These are phyloP conservation scores for Amazona finschi DNA, from an alignment of 2,797 vertebrate genomes.

Conservation along the genomic window DNA sequence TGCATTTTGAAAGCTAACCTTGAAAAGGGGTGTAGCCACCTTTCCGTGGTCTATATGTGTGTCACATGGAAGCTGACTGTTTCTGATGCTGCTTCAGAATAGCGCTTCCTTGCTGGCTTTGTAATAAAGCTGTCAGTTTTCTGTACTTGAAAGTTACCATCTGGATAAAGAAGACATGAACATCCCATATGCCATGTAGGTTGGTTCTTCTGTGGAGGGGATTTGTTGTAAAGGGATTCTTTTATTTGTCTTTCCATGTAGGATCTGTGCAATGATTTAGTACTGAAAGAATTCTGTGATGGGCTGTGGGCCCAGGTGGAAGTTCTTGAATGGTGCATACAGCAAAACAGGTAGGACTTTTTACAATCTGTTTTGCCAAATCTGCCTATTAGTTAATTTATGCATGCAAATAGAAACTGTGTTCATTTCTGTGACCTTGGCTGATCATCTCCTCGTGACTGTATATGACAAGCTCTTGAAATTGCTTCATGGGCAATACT, in stretches of 20 bases:
- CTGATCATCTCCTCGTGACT: background rate
- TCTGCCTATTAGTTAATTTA: background rate
- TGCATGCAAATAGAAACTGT: background rate
- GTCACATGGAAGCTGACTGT: background rate
- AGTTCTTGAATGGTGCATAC: constrained; percentile 91
- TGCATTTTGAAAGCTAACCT: background rate
- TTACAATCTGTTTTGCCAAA: background rate
- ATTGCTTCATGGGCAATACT: background rate
- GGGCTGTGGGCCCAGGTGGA: constrained; percentile 85
- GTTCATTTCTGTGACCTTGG: background rate
- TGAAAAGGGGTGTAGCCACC: background rate
- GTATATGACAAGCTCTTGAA: background rate
- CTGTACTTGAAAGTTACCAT: background rate
- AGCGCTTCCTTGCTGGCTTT: background rate
- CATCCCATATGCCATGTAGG: background rate
- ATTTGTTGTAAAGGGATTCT: background rate
- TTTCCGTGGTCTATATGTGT: background rate
- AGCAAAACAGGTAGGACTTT: constrained; percentile 82
- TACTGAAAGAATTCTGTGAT: constrained; percentile 88
- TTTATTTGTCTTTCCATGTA: constrained; percentile 21
- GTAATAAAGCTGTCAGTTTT: background rate
- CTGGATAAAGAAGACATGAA: background rate
- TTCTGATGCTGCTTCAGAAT: background rate
- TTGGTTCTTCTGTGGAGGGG: background rate
- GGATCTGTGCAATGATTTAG: constrained; percentile 79